phyloP scores from a whole-genome alignment of 2,888 invertebrate species.

The Choristoneura rosaceana region DNA sequence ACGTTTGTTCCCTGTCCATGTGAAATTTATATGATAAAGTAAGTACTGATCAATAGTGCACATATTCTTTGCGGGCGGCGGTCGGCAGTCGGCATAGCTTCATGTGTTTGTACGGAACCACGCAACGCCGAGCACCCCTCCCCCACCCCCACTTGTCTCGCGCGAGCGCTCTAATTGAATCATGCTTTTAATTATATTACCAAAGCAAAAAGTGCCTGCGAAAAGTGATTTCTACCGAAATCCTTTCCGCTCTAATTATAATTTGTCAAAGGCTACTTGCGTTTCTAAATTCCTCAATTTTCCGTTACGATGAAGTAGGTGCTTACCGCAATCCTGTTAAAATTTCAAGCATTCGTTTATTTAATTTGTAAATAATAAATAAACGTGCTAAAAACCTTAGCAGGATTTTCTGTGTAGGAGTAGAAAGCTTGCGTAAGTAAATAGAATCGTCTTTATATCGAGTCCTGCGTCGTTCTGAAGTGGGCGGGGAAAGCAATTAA shows the following conservation, averaged over 20 bases:
- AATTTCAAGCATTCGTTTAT: conserved; percentile 16
- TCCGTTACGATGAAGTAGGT: conserved; percentile 1
- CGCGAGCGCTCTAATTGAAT: not conserved
- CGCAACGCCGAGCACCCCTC: no score
- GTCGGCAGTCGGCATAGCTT: no score
- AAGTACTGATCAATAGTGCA: no score
- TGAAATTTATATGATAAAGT: no score
- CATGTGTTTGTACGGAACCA: no score
- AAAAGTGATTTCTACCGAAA: not conserved
- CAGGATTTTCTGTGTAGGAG: not conserved
- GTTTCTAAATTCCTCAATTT: conserved; percentile 9
- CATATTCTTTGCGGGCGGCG: not conserved
- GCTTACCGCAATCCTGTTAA: conserved; percentile 7
- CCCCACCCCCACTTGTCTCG: not conserved
- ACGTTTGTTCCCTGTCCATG: no score
- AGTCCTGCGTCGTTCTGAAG: not conserved
- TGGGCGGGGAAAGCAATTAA: no score
- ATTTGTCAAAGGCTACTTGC: conserved; percentile 18
- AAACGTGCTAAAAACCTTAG: no score
- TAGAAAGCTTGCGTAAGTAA: not conserved
- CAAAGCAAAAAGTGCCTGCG: conserved; percentile 9
- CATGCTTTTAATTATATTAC: conserved; percentile 18
- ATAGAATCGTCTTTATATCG: not conserved
- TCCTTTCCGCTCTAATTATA: not conserved
- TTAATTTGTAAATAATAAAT: conserved; percentile 8